Conservation (phyloP, 2,113 vertebrate genomes). For the Corydoras maculifer region DNA sequence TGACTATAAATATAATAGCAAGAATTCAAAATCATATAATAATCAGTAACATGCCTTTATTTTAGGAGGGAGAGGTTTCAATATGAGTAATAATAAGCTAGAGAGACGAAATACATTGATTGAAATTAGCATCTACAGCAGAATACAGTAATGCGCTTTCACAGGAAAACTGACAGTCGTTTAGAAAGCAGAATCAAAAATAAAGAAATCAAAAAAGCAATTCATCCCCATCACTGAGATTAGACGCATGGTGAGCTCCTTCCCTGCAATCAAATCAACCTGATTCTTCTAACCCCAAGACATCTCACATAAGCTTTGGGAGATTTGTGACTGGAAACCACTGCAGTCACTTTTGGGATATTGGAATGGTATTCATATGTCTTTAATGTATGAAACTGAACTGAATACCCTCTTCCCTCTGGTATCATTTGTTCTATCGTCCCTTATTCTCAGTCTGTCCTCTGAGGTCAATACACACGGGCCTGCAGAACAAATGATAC, state of each 20-base stretch:
- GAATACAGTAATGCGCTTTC: background rate
- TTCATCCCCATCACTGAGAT: slow-evolving; percentile 45
- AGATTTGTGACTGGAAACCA: slow-evolving; percentile 34
- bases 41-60: too few relatives aligned
- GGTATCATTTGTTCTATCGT: background rate
- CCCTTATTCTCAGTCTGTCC: slow-evolving; percentile 52
- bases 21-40: too few relatives aligned
- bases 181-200: slow-evolving; percentile 13
- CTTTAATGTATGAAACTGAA: slow-evolving; percentile 36
- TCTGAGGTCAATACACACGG: slow-evolving; percentile 41
- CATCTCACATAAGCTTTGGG: slow-evolving; percentile 41
- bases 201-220: slow-evolving; percentile 7
- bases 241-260: slow-evolving; percentile 39
- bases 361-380: slow-evolving; percentile 25
- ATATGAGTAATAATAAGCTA: too few relatives aligned
- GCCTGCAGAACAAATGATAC: too few relatives aligned
- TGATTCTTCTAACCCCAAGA: slow-evolving; percentile 40
- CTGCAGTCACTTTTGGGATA: slow-evolving; percentile 19
- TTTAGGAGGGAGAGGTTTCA: too few relatives aligned
- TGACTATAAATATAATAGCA: too few relatives aligned
- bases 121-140: background rate
- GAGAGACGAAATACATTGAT: too few relatives aligned
- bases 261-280: slow-evolving; percentile 41
- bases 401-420: background rate
- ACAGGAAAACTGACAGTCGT: slow-evolving; percentile 1